Base-by-base conservation (phyloP, 2,797 vertebrate species). In the Gymnopithys bicolor region DNA sequence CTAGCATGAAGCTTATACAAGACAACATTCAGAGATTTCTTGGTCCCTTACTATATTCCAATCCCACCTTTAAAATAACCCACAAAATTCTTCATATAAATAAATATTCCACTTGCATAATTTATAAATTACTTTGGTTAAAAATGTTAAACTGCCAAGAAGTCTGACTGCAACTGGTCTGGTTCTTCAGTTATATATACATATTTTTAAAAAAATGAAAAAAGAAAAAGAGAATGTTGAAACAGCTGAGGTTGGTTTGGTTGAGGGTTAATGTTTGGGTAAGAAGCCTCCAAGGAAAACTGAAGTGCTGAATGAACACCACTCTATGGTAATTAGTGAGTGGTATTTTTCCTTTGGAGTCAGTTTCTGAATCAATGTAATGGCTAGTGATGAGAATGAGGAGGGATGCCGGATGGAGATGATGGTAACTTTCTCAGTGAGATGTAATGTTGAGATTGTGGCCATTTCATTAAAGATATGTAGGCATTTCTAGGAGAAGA, bases 241-340 rank as follows among this genome's bases (percentile, higher is more conserved):
- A 96, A 96, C 94, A 96, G 95, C 96, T 96, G 95, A 97, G 67
- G 89, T 56, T 92, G 83, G 96, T 95, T 96, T 95, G 93, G 93
- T 96, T 88, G 95, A 93, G 83, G 94, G 89, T 95, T 96, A 91
- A 82, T 95, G 95, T 96, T 96, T 97, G 94, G 56, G 87, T 94
- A 95, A 87, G 95, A 93, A 96, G 53, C 88, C 94, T 96, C 95
- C 89, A 95, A 96, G 95, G 95, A 96, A 95, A 96, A 93, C 91
- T 90, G 62, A 95, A 97, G 93, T 94, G 95, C 89, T 94, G 94
- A 96, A 96, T 96, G 95, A 96, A 96, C 93, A 84, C 91, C 70
- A 74, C 93, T 94, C 87, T 59, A 76, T 95, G 94, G 93, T 96
- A 96, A 97, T 97, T 94, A 94, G 91, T 13, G 63, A 92, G 91